phyloP scores from a whole-genome alignment of 2,113 vertebrate species.

The Eublepharis macularius region DNA sequence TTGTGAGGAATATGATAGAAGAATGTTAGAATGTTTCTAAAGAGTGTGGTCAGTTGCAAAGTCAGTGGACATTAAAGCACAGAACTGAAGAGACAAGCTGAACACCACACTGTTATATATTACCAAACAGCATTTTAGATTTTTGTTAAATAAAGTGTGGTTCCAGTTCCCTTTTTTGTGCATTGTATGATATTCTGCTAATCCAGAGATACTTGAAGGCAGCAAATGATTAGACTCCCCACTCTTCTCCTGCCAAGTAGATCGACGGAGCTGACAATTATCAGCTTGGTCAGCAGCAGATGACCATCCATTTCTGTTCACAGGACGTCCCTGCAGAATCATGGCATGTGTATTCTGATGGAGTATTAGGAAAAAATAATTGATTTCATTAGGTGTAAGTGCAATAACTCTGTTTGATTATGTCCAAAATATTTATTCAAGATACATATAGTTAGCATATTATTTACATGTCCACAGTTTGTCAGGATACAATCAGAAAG shows the following conservation, averaged over 20 bases:
- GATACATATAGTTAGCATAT: too few relatives aligned
- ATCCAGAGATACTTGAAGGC: background rate
- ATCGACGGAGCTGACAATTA: background rate
- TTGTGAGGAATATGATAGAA: slow-evolving; percentile 7
- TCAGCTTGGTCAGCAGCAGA: background rate
- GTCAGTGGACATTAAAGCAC: slow-evolving; percentile 54
- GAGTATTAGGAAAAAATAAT: too few relatives aligned
- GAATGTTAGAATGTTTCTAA: too few relatives aligned
- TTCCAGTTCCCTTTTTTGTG: slow-evolving; percentile 48
- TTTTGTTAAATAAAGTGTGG: slow-evolving; percentile 53
- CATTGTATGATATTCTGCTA: slow-evolving; percentile 25
- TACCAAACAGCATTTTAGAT: slow-evolving; percentile 51
- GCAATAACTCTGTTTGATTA: too few relatives aligned
- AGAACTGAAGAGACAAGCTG: slow-evolving; percentile 48
- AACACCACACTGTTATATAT: slow-evolving; percentile 48
- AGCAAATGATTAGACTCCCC: background rate
- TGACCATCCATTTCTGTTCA: background rate
- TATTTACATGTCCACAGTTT: too few relatives aligned
- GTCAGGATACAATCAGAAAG: too few relatives aligned
- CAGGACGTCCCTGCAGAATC: background rate
- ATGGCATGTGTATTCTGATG: background rate
- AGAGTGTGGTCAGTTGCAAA: slow-evolving; percentile 13
- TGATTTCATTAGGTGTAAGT: too few relatives aligned
- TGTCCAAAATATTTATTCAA: too few relatives aligned
- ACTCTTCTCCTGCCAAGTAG: background rate